Conservation (phyloP, 2,888 invertebrate genomes). For the Chaetogeoica ovagalla region DNA sequence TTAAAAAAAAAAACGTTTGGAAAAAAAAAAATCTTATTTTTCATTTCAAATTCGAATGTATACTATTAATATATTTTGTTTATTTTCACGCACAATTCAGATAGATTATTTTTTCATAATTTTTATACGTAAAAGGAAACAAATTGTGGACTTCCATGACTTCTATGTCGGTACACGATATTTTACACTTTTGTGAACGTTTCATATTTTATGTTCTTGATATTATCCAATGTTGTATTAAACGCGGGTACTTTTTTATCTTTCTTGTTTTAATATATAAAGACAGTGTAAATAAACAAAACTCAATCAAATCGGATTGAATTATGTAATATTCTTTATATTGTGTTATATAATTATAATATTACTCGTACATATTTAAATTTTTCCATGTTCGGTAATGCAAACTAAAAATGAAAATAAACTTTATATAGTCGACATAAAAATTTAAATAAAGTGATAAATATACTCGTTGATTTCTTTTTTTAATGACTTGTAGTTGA, state of each 20-base stretch:
- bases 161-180: neutral
- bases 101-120: too few species aligned
- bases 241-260: neutral
- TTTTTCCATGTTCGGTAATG: too few species aligned
- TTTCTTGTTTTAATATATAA: too few species aligned
- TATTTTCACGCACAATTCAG: too few species aligned
- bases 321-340: too few species aligned
- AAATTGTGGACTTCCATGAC: too few species aligned
- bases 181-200: neutral
- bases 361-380: too few species aligned
- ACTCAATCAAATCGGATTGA: too few species aligned
- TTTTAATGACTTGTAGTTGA: neutral
- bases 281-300: neutral
- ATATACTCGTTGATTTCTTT: neutral
- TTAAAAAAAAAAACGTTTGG: too few species aligned
- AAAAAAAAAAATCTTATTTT: neutral
- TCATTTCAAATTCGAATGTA: neutral
- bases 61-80: neutral
- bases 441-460: neutral
- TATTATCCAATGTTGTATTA: neutral
- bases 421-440: neutral
- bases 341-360: too few species aligned
- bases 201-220: neutral
- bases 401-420: too few species aligned
- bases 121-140: too few species aligned